A percentile compares a stretch with the other conserved stretches of the same genome.
phyloP scores from a whole-genome alignment of 2,113 vertebrate genomes.

The Hippocampus comes region DNA sequence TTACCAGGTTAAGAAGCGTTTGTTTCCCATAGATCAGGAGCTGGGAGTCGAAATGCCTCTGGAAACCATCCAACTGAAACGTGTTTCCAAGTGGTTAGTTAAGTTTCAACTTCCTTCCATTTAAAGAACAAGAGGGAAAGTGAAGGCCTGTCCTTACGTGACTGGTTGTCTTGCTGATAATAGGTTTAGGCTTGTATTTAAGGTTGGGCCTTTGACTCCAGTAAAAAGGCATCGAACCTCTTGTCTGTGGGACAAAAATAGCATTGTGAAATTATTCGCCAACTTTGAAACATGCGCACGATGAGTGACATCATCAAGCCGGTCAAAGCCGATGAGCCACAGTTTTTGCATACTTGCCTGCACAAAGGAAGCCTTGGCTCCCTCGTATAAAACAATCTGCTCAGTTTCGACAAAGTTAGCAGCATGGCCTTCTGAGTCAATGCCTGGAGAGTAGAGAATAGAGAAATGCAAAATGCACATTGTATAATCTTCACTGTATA shows the following conservation, averaged over 20 bases:
- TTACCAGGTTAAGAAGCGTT: constrained; percentile 91
- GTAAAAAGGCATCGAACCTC: constrained; percentile 96
- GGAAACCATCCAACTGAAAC: constrained; percentile 64
- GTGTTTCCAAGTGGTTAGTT: constrained; percentile 1
- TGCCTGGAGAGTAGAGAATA: constrained; percentile 72
- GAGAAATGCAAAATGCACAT: neutral
- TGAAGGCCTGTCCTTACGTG: constrained; percentile 54
- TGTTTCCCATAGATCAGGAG: constrained; percentile 96
- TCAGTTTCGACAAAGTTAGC: constrained; percentile 98
- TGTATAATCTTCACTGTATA: neutral
- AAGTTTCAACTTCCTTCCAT: neutral
- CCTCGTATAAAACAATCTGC: constrained; percentile 89
- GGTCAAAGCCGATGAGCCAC: neutral
- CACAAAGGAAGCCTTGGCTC: constrained; percentile 87
- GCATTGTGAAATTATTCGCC: neutral
- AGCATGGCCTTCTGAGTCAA: constrained; percentile 95
- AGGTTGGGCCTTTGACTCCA: constrained; percentile 99
- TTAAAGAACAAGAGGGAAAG: neutral
- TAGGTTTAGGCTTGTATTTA: constrained; percentile 92
- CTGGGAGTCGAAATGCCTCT: constrained; percentile 97
- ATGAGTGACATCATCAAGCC: neutral
- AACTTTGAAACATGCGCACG: neutral
- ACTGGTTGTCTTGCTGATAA: constrained; percentile 88
- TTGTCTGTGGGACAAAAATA: constrained; percentile 74
- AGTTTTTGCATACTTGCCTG: constrained; percentile 67